Percentiles rank a stretch among this genome's conserved stretches.
These are phyloP conservation scores for Megalopta genalis DNA, from an alignment of 1,140 invertebrate genomes.

Conservation along the genomic window DNA sequence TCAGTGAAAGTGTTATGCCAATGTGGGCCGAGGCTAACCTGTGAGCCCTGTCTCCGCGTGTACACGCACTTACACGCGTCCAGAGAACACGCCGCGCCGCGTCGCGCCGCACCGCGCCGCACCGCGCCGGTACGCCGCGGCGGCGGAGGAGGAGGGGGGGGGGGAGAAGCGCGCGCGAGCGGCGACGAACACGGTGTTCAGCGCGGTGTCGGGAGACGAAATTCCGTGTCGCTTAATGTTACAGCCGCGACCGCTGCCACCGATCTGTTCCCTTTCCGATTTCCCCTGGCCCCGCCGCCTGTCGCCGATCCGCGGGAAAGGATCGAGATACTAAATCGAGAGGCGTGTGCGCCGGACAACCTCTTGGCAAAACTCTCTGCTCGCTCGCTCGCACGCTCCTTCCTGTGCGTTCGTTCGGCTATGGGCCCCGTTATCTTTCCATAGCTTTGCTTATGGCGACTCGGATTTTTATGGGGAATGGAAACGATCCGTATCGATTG, in stretches of 20 bases:
- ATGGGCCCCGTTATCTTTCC: too few relatives aligned
- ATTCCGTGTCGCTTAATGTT: constrained; percentile 14
- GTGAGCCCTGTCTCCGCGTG: constrained; percentile 73
- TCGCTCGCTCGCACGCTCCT: too few relatives aligned
- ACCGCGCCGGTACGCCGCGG: too few relatives aligned
- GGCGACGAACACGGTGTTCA: constrained; percentile 7
- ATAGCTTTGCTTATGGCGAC: too few relatives aligned
- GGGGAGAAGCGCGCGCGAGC: not conserved
- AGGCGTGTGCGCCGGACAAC: not conserved
- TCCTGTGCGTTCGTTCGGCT: too few relatives aligned
- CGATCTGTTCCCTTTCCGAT: not conserved
- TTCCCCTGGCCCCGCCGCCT: not conserved
- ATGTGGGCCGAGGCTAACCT: constrained; percentile 81
- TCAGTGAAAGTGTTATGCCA: constrained; percentile 81
- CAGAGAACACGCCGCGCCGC: not conserved
- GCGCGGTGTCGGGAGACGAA: not conserved
- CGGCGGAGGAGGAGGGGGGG: not conserved
- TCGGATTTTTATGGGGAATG: too few relatives aligned
- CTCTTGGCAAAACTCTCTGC: not conserved
- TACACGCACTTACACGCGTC: constrained; percentile 36
- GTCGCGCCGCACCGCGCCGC: too few relatives aligned
- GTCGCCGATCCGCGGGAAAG: too few relatives aligned
- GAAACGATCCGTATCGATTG: too few relatives aligned
- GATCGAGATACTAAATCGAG: not conserved
- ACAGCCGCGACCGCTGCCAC: not conserved